Percentiles rank a stretch among this genome's conserved stretches.
These are phyloP conservation scores for Polydrusus cervinus DNA, from an alignment of 2,888 invertebrate genomes.

Conservation along the genomic window DNA sequence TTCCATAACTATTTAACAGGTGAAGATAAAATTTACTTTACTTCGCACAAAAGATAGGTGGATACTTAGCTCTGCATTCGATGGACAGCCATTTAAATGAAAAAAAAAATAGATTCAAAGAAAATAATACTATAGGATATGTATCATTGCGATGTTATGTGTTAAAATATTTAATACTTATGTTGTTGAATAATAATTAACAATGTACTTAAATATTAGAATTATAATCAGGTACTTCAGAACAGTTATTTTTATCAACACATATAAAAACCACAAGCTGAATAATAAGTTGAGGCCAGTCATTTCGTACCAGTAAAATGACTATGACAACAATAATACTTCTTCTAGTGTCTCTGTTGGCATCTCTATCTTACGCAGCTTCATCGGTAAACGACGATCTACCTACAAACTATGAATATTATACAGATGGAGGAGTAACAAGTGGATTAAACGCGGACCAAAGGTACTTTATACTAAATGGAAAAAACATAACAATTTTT, in stretches of 20 bases:
- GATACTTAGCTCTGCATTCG: too few relatives aligned
- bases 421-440: conserved; percentile 67
- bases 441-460: conserved; percentile 63
- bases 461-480: conserved; percentile 69
- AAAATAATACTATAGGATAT: too few relatives aligned
- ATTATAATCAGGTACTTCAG: background rate
- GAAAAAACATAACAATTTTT: conserved; percentile 69
- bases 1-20: too few relatives aligned
- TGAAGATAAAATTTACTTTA: too few relatives aligned
- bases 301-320: background rate
- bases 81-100: too few relatives aligned
- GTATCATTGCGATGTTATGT: too few relatives aligned
- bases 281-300: background rate
- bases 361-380: background rate
- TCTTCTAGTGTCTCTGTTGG: background rate
- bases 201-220: background rate
- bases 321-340: background rate
- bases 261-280: background rate
- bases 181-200: background rate
- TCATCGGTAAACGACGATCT: conserved; percentile 8
- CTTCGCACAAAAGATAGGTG: too few relatives aligned
- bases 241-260: background rate
- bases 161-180: too few relatives aligned
- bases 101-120: too few relatives aligned
- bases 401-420: conserved; percentile 68